phyloP scores from a whole-genome alignment of 2,113 vertebrate species.

The Gambusia affinis region DNA sequence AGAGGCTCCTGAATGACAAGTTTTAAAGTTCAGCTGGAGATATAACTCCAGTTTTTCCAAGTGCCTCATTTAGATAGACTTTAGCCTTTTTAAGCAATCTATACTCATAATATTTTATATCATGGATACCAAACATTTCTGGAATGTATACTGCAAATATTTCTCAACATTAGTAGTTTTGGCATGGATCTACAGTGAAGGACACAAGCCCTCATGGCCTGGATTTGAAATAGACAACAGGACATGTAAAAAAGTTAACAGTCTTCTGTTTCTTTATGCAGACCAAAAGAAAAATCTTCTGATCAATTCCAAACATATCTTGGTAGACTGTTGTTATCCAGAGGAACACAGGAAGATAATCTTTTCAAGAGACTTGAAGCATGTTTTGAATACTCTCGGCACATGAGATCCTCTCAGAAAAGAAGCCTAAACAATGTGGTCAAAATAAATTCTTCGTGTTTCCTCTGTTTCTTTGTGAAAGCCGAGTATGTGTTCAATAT shows the following conservation, averaged over 20 bases:
- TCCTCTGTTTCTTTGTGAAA: constrained; percentile 69
- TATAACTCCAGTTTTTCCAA: not conserved
- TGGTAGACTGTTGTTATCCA: too few species aligned
- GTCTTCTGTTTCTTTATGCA: too few species aligned
- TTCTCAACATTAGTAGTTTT: not conserved
- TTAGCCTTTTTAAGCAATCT: not conserved
- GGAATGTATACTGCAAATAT: not conserved
- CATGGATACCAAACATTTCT: not conserved
- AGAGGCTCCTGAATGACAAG: constrained; percentile 12
- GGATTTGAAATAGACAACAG: too few species aligned
- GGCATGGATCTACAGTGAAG: too few species aligned
- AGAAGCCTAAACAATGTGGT: constrained; percentile 13
- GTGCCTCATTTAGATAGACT: not conserved
- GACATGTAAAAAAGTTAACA: too few species aligned
- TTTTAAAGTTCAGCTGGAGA: constrained; percentile 26
- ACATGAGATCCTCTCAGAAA: constrained; percentile 8
- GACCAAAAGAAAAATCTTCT: too few species aligned
- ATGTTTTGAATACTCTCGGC: constrained; percentile 34
- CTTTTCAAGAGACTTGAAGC: not conserved
- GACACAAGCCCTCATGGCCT: too few species aligned
- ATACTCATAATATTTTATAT: not conserved
- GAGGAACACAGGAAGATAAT: not conserved
- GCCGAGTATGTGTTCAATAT: constrained; percentile 82
- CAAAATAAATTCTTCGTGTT: constrained; percentile 41
- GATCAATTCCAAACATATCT: too few species aligned